Evolutionary conservation across 2,797 vertebrate species (phyloP).

Genomic region (Typhlichthys subterraneus): DNA sequence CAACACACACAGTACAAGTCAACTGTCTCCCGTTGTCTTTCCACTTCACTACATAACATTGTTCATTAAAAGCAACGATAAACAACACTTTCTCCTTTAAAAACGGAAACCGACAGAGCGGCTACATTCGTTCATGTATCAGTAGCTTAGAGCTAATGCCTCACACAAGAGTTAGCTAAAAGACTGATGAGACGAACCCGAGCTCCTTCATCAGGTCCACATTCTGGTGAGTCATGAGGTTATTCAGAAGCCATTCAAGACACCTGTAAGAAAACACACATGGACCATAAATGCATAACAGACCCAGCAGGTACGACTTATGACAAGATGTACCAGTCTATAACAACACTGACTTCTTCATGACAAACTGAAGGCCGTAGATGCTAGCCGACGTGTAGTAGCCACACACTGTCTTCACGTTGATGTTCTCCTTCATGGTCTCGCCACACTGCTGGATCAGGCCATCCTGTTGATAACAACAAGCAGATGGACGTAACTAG

Average conservation of each 20-base stretch:
- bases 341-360: conserved; percentile 86
- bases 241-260: conserved; percentile 97
- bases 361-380: conserved; percentile 93
- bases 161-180: not conserved
- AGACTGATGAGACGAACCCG: conserved; percentile 74
- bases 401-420: conserved; percentile 89
- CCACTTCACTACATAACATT: too few species aligned
- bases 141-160: too few species aligned
- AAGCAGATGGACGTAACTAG: conserved; percentile 5
- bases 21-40: not conserved
- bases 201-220: conserved; percentile 96
- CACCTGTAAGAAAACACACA: conserved; percentile 78
- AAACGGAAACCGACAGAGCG: too few species aligned
- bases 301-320: not conserved
- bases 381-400: conserved; percentile 89
- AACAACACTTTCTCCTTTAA: too few species aligned
- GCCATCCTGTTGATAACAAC: conserved; percentile 82
- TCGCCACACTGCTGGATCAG: conserved; percentile 98
- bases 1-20: not conserved
- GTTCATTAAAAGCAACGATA: too few species aligned
- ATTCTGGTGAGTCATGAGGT: conserved; percentile 97
- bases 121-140: not conserved
- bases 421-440: conserved; percentile 98
- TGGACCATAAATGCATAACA: not conserved
- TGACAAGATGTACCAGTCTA: too few species aligned